Evolutionary conservation across 2,797 vertebrate genomes (phyloP).

Genomic region (Pogonophryne albipinna): DNA sequence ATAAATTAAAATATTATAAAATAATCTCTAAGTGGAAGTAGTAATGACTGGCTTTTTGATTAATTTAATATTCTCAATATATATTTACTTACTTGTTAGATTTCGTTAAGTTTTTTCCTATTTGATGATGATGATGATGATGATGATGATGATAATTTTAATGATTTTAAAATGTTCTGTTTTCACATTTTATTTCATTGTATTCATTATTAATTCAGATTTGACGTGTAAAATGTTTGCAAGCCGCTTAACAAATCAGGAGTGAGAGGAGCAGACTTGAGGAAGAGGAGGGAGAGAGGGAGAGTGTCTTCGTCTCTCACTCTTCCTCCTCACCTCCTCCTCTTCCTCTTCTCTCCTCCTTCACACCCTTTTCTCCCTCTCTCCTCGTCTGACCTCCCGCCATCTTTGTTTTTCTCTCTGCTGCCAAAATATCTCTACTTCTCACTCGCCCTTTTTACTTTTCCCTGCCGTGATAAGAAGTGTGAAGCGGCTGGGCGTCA

Average conservation of each 20-base stretch:
- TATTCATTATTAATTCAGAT: too few species aligned
- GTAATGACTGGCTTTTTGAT: too few species aligned
- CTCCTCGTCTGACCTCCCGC: conserved; percentile 3
- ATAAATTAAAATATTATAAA: too few species aligned
- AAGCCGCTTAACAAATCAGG: conserved; percentile 2
- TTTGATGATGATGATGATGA: too few species aligned
- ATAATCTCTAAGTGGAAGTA: too few species aligned
- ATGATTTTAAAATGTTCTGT: too few species aligned
- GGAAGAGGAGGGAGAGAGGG: conserved; percentile 6
- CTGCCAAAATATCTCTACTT: neutral
- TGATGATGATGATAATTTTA: too few species aligned
- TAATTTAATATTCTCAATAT: too few species aligned
- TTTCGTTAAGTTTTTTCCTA: too few species aligned
- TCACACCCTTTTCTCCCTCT: neutral
- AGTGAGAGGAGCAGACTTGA: conserved; percentile 13
- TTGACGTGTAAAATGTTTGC: too few species aligned
- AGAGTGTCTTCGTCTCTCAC: neutral
- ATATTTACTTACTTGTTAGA: too few species aligned
- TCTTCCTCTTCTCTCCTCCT: neutral
- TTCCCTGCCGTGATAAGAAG: conserved; percentile 18
- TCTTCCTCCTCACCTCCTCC: neutral
- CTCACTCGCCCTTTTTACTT: neutral
- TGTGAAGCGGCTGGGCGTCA: conserved; percentile 50
- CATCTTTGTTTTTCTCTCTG: neutral
- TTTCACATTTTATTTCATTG: too few species aligned